Evolutionary conservation across 2,797 vertebrate genomes (phyloP).

Genomic region (Gymnodraco acuticeps): DNA sequence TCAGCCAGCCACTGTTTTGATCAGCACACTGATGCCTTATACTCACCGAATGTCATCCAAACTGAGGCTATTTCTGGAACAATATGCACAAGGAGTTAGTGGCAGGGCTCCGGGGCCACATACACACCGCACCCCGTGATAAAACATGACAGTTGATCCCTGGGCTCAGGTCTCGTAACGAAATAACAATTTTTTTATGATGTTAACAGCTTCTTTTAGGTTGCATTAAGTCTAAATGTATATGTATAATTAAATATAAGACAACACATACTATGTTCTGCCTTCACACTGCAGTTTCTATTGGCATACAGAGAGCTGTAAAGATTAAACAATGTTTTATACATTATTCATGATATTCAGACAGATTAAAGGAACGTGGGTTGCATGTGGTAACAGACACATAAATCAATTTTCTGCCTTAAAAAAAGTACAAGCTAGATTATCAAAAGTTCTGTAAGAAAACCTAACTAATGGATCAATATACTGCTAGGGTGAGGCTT

Average conservation of each 20-base stretch:
- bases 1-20: conserved; percentile 74
- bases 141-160: conserved; percentile 44
- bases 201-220: neutral
- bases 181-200: neutral
- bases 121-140: conserved; percentile 61
- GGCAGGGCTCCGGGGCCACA: conserved; percentile 66
- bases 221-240: neutral
- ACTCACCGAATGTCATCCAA: conserved; percentile 99
- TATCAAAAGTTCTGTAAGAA: conserved; percentile 7
- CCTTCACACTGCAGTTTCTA: neutral
- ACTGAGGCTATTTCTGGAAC: conserved; percentile 99
- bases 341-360: conserved; percentile 6
- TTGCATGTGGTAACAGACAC: conserved; percentile 1
- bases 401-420: neutral
- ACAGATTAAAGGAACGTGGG: conserved; percentile 1
- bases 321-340: neutral
- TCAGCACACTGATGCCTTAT: conserved; percentile 83
- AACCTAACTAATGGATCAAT: neutral
- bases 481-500: neutral
- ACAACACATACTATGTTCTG: conserved; percentile 2
- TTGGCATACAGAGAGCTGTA: neutral
- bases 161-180: conserved; percentile 16
- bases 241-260: neutral
- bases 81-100: conserved; percentile 92
- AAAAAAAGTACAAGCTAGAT: neutral